Evolutionary conservation across 2,888 invertebrate species (phyloP), one percentile per base, ranked within the genome.

Genomic region (Dascillus cervinus): DNA sequence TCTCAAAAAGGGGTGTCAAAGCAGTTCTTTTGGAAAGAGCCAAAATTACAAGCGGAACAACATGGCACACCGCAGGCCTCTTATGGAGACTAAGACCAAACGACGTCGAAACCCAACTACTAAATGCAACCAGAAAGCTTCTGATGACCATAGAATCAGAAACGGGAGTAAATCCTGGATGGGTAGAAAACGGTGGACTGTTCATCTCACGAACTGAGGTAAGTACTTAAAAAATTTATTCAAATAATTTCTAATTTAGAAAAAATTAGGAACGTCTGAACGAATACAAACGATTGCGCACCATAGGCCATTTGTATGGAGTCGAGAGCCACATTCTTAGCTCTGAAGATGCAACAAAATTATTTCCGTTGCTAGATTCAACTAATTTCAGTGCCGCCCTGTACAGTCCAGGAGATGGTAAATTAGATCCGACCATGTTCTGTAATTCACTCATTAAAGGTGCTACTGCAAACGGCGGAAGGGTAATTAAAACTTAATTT

Each of bases 181-280:
- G 87, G 82, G 82, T 79, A 47, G 81, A 87, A 58, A 90, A 91
- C 64, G 92, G 92, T 2, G 91, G 90, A 21, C 71, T 94, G 50
- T 91, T 88, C 60, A 83, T 91, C 46, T 89, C 91, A 3, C 75
- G 77, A 51, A 76, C 74, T 27, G 69, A 77, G 44, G 76, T 75
- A 56, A 55, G 5, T 17, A 8, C 17, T 17, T 17, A 17, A 17
- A 17, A 17, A 6, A 17, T 4, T 17, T 17, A 17, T 17, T 17
- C 8, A 17, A 6, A 8, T 17, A 17, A n/a, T n/a, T 42, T 46
- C 55, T n/a, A n/a, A n/a, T n/a, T n/a, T n/a, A n/a, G n/a, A n/a
- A n/a, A n/a, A n/a, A n/a, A n/a, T 6, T 41, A 85, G 79, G 74
- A 79, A 36, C 72, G 92, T 28, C 68, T 90, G 42, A 79, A 86